A percentile compares a stretch with the other conserved stretches of the same genome.
These are phyloP conservation scores for Pseudobourletiella spinata DNA, from an alignment of 1,140 invertebrate species.

Conservation along the genomic window DNA sequence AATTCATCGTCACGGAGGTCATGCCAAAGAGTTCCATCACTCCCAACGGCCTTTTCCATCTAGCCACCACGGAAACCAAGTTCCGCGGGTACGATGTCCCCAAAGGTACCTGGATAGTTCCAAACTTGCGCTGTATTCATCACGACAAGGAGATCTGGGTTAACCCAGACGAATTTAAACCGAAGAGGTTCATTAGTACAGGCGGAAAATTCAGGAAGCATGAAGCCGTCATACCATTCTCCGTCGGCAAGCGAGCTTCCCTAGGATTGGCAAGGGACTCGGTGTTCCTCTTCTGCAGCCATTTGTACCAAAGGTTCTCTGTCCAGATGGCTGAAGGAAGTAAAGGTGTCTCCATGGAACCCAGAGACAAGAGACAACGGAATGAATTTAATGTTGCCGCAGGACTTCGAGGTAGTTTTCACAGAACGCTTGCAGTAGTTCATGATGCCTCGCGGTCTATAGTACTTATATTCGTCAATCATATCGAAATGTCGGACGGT, in stretches of 20 bases:
- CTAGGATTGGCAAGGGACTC: conserved; percentile 8
- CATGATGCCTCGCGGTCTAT: too few species aligned
- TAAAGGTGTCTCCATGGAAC: too few species aligned
- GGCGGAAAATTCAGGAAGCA: conserved; percentile 1
- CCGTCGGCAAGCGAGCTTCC: conserved; percentile 9
- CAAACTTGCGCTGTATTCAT: conserved; percentile 42
- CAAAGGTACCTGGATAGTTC: conserved; percentile 39
- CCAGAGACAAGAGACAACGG: too few species aligned
- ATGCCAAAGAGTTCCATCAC: conserved; percentile 7
- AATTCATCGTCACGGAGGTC: conserved; percentile 22
- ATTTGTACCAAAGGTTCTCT: conserved; percentile 3
- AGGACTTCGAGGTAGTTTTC: too few species aligned
- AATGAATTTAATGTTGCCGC: too few species aligned
- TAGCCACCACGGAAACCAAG: conserved; percentile 20
- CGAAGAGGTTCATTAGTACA: conserved; percentile 43
- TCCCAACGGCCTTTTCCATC: conserved; percentile 40
- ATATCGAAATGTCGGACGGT: too few species aligned
- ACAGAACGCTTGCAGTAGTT: too few species aligned
- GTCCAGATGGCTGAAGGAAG: too few species aligned
- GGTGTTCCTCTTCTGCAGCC: conserved; percentile 8
- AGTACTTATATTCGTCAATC: too few species aligned
- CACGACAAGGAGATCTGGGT: conserved; percentile 36
- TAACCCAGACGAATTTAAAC: conserved; percentile 42
- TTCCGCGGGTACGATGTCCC: conserved; percentile 40
- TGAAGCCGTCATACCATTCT: conserved; percentile 8